Base-by-base conservation (phyloP, 1,140 invertebrate genomes). In the Drosophila bocki region DNA sequence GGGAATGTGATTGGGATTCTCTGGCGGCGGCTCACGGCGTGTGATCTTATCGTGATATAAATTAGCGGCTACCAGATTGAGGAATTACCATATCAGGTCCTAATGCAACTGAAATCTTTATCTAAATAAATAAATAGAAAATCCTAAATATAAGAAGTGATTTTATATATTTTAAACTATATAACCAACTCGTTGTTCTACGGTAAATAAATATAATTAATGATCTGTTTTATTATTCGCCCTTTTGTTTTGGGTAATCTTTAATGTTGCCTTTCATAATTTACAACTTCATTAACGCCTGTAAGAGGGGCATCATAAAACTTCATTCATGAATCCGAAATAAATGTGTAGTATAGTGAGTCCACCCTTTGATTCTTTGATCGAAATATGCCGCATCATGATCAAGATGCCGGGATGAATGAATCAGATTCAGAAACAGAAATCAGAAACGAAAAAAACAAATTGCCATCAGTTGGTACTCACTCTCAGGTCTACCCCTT, bases 211-310 rank as follows among this genome's bases (percentile, higher is more conserved):
- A 57, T 32, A 15, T 54, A 59, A 37, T 54, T 13, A 54, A 47
- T 54, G 22, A 2, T 26, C 9, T 42, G 0, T 32, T 9, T 42
- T 51, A 6, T 35, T 9, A 19, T 57, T 19, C 17, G 17, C 4
- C 26, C 33, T 13, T 13, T 69, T 47, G 11, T 47, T 68, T 32
- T 15, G 32, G 19, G 22, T 42, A 37, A 11, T 22, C 50, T 50
- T 63, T 17, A 82, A 83, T 80, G 48, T 68, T 42, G 53, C 44
- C 29, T 65, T 62, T 72, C 71, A 67, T 75, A 81, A 58, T 70
- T 75, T 87, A 87, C 72, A 80, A 87, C 76, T 87, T 80, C 72
- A 87, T 87, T 88, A 87, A 83, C 35, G 59, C 67, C 64, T 45
- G 11, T 33, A 37, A 57, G 15, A 13, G 42, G 39, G 19, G 37